phyloP scores from a whole-genome alignment of 1,140 invertebrate species.

The Trichomalopsis sarcophagae region DNA sequence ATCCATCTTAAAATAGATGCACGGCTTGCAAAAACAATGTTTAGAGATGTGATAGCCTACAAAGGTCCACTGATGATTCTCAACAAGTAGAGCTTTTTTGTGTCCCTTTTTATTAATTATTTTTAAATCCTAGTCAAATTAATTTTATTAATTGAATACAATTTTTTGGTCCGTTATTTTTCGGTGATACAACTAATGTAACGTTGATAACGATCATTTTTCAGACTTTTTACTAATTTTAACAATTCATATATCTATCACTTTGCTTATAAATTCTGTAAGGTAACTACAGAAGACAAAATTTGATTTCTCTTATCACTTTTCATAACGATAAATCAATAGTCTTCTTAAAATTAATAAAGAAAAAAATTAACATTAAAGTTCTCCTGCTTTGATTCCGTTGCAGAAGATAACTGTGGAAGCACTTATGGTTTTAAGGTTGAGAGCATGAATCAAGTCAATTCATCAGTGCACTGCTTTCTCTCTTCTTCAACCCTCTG shows the following conservation, averaged over 20 bases:
- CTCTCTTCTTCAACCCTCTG: conserved; percentile 83
- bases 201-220: conserved; percentile 32
- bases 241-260: conserved; percentile 44
- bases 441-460: conserved; percentile 57
- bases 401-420: conserved; percentile 39
- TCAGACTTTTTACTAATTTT: conserved; percentile 50
- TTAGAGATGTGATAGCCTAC: conserved; percentile 7
- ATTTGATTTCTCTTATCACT: conserved; percentile 40
- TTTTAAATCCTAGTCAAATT: conserved; percentile 40
- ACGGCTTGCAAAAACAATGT: conserved; percentile 1
- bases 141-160: conserved; percentile 41
- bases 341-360: conserved; percentile 27
- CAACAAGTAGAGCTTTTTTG: neutral
- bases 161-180: conserved; percentile 46
- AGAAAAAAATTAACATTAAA: conserved; percentile 34
- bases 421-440: conserved; percentile 35
- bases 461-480: conserved; percentile 71
- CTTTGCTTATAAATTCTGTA: conserved; percentile 45
- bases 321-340: conserved; percentile 43
- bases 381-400: conserved; percentile 19
- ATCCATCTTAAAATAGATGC: conserved; percentile 29
- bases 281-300: conserved; percentile 49
- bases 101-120: neutral
- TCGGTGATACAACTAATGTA: conserved; percentile 37
- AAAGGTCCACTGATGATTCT: neutral